Evolutionary conservation across 2,888 invertebrate genomes (phyloP).

Genomic region (Drosophila hamatofila): DNA sequence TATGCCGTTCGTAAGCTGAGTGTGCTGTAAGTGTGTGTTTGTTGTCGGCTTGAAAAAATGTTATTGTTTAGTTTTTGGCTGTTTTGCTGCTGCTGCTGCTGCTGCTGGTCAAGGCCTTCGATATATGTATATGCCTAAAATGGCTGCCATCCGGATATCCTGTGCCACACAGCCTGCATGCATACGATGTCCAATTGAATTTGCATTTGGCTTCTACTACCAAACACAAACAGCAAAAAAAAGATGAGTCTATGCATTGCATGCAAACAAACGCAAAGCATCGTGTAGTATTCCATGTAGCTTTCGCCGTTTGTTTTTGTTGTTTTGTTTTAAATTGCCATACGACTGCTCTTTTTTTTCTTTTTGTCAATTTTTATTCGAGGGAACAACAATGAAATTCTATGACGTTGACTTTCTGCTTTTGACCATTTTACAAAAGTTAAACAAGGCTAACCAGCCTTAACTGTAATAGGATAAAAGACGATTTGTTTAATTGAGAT

Average conservation of each 20-base stretch:
- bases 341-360: conserved; percentile 21
- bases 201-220: conserved; percentile 68
- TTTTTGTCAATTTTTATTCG: conserved; percentile 30
- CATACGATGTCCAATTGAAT: conserved; percentile 68
- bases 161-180: conserved; percentile 62
- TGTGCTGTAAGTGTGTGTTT: conserved; percentile 51
- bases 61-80: conserved; percentile 67
- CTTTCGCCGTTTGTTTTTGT: conserved; percentile 64
- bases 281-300: conserved; percentile 58
- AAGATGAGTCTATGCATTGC: conserved; percentile 21
- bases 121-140: conserved; percentile 69
- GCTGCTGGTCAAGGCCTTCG: conserved; percentile 60
- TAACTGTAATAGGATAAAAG: conserved; percentile 1
- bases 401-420: conserved; percentile 51
- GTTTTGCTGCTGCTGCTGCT: conserved; percentile 1
- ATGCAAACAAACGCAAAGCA: conserved; percentile 59
- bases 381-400: conserved; percentile 60
- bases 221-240: conserved; percentile 25
- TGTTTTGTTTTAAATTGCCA: conserved; percentile 51
- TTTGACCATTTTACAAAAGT: conserved; percentile 20
- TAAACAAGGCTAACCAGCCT: conserved; percentile 15
- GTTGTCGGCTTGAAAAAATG: conserved; percentile 45
- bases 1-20: too few species aligned
- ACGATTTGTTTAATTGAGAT: too few species aligned
- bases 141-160: conserved; percentile 72